These are phyloP conservation scores for Oophaga sylvatica DNA, from an alignment of 2,797 vertebrate genomes.

Conservation along the genomic window DNA sequence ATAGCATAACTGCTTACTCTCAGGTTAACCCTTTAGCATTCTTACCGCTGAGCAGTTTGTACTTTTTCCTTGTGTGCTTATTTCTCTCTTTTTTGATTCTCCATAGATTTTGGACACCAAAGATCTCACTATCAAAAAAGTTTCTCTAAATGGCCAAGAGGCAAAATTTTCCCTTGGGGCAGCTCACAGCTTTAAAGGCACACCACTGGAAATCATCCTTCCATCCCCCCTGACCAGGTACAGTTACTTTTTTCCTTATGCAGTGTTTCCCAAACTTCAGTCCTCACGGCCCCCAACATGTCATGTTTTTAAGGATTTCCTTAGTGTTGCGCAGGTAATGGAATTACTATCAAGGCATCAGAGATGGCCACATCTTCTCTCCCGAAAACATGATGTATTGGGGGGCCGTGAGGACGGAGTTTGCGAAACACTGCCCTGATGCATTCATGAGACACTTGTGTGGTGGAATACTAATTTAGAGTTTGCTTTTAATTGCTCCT, in stretches of 20 bases:
- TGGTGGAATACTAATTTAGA: neutral
- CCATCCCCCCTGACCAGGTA: conserved; percentile 86
- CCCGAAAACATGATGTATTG: too few relatives aligned
- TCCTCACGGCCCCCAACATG: too few relatives aligned
- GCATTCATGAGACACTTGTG: neutral
- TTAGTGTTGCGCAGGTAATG: too few relatives aligned
- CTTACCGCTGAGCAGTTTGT: neutral
- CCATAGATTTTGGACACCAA: conserved; percentile 87
- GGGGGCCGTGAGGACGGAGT: too few relatives aligned
- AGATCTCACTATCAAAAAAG: conserved; percentile 82
- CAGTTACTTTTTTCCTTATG: neutral
- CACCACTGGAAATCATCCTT: conserved; percentile 83
- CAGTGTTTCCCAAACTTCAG: too few relatives aligned
- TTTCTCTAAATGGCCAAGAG: conserved; percentile 82
- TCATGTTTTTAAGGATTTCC: too few relatives aligned
- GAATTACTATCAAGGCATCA: too few relatives aligned
- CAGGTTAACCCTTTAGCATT: neutral
- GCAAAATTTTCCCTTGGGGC: conserved; percentile 82
- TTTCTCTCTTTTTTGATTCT: neutral
- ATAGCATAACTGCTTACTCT: neutral
- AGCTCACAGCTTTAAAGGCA: conserved; percentile 88
- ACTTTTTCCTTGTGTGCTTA: neutral
- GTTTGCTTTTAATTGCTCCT: neutral
- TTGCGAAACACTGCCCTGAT: too few relatives aligned
- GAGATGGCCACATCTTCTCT: too few relatives aligned